Conservation (phyloP, 2,113 vertebrate genomes). For the Miniopterus natalensis region DNA sequence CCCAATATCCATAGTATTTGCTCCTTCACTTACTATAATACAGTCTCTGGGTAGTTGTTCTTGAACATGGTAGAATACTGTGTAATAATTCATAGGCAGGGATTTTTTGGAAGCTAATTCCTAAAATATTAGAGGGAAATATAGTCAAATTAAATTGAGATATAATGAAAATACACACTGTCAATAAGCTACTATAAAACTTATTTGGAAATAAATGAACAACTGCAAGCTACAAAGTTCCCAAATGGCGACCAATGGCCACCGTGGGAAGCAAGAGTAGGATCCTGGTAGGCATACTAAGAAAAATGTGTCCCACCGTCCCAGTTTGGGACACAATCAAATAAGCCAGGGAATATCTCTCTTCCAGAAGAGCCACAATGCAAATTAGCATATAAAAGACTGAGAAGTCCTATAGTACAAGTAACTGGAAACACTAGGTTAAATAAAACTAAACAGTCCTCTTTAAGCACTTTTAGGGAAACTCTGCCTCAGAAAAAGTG, state of each 20-base stretch:
- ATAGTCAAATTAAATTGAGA: conserved; percentile 80
- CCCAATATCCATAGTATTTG: conserved; percentile 99
- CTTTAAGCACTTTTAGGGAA: conserved; percentile 2
- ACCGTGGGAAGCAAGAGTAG: background rate
- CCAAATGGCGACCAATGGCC: background rate
- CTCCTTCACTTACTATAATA: conserved; percentile 96
- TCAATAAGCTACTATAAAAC: background rate
- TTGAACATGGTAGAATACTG: conserved; percentile 93
- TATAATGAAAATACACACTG: background rate
- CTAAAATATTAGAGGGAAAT: conserved; percentile 76
- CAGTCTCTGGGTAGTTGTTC: conserved; percentile 94
- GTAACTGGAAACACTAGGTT: background rate
- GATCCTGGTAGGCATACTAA: background rate
- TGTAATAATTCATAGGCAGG: conserved; percentile 97
- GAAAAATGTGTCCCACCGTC: background rate
- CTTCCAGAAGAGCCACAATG: background rate
- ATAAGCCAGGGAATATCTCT: background rate
- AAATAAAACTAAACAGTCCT: background rate
- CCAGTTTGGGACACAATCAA: background rate
- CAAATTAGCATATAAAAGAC: background rate
- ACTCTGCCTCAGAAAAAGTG: background rate
- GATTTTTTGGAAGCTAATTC: conserved; percentile 88
- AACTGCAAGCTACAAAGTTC: background rate
- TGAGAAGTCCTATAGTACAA: background rate
- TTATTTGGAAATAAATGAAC: background rate